Percentiles rank a stretch among this genome's conserved stretches.
These are phyloP conservation scores for Zaprionus lachaisei DNA, from an alignment of 1,140 invertebrate genomes.

Conservation along the genomic window DNA sequence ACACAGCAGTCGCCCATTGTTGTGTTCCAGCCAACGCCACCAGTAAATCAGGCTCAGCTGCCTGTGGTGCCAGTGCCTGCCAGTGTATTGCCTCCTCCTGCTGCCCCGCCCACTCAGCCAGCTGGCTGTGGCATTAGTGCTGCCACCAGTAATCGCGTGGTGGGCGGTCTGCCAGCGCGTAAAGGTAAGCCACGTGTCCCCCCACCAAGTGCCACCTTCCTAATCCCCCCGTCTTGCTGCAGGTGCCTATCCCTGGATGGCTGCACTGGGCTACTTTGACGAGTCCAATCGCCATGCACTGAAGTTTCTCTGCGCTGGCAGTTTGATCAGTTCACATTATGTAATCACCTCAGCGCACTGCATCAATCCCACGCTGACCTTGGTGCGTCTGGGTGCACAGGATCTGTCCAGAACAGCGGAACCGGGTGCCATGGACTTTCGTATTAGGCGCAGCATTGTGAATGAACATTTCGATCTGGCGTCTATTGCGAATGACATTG, in stretches of 20 bases:
- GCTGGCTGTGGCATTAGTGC: slow-evolving; percentile 72
- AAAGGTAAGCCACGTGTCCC: slow-evolving; percentile 40
- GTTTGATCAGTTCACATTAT: slow-evolving; percentile 89
- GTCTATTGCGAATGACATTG: slow-evolving; percentile 91
- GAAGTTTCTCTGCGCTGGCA: slow-evolving; percentile 92
- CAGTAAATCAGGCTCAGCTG: slow-evolving; percentile 35
- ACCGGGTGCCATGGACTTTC: slow-evolving; percentile 87
- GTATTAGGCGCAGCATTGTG: slow-evolving; percentile 86
- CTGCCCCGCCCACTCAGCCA: not conserved
- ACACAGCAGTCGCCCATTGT: slow-evolving; percentile 18
- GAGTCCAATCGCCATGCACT: slow-evolving; percentile 85
- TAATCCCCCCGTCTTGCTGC: not conserved
- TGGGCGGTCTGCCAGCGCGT: slow-evolving; percentile 82
- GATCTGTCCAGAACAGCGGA: slow-evolving; percentile 87
- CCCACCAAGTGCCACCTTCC: not conserved
- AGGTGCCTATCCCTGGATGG: slow-evolving; percentile 90
- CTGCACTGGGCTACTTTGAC: slow-evolving; percentile 87
- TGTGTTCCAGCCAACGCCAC: slow-evolving; percentile 67
- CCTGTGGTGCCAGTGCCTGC: not conserved
- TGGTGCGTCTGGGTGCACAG: slow-evolving; percentile 88
- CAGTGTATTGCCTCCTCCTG: not conserved
- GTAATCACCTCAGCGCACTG: slow-evolving; percentile 94
- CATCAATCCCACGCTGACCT: slow-evolving; percentile 84
- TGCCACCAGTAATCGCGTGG: slow-evolving; percentile 78
- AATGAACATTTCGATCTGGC: slow-evolving; percentile 89